Evolutionary conservation across 2,797 vertebrate species (phyloP).

Genomic region (Chrysocyon brachyurus): DNA sequence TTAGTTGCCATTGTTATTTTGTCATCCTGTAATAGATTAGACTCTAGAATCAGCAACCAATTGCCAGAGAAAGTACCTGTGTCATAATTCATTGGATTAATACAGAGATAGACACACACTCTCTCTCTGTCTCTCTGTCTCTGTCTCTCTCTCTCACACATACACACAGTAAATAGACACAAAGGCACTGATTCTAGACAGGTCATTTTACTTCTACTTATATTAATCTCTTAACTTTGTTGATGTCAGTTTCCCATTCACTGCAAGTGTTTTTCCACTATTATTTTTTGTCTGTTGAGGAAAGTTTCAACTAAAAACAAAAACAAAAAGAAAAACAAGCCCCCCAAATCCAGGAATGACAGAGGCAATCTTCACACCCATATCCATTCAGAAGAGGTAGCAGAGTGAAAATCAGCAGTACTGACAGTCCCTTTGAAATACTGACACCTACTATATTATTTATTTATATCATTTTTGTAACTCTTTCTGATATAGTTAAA

Average conservation of each 20-base stretch:
- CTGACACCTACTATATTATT: background rate
- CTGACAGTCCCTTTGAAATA: background rate
- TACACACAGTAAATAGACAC: background rate
- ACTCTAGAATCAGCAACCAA: background rate
- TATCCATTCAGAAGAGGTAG: background rate
- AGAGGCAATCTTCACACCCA: background rate
- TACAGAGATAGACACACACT: background rate
- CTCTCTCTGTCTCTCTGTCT: too few relatives aligned
- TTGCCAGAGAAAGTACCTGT: background rate
- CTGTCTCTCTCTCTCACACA: background rate
- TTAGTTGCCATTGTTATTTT: background rate
- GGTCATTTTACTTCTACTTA: background rate
- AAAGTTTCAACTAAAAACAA: background rate
- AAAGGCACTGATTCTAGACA: background rate
- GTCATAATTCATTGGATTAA: background rate
- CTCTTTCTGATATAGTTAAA: background rate
- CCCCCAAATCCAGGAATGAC: background rate
- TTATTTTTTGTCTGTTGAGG: conserved; percentile 1
- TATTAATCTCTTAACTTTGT: background rate
- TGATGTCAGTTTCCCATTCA: background rate
- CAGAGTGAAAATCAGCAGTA: background rate
- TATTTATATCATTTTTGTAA: background rate
- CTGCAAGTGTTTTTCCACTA: background rate
- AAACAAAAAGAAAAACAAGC: background rate
- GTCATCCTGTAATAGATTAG: background rate